Base-by-base conservation (phyloP, 2,797 vertebrate species). In the Miichthys miiuy region DNA sequence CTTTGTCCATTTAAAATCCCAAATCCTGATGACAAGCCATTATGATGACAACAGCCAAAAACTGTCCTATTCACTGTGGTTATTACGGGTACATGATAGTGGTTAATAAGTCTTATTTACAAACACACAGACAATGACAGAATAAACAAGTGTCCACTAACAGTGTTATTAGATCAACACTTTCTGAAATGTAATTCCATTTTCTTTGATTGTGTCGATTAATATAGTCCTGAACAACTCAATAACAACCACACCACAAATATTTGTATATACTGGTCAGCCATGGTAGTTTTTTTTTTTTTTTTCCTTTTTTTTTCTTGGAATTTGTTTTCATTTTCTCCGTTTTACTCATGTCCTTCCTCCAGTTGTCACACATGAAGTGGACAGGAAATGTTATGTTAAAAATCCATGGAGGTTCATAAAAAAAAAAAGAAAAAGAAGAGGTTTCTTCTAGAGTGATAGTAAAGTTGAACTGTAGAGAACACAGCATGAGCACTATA, bases 61-160 rank as follows among this genome's bases (percentile, higher is more conserved):
- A 94, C 94, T 94, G 96, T 96, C 95, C 94, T 94, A 96, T 93
- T 95, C 80, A 95, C 95, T 96, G 95, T 96, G 96, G 96, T 95
- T 90, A 83, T 96, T 97, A 96, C 97, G 96, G 95, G 94, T 97
- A 98, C 97, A 97, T 96, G 96, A 97, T 96, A 95, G 93, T 95
- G 95, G 95, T 98, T 97, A 99, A 96, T 97, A 96, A 95, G 93
- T 97, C 87, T 94, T 99, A 99, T 99, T 97, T 99, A 99, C 98
- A 99, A 95, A 96, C 97, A 97, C 96, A 96, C 94, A 96, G 97
- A 98, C 93, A 95, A 96, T 97, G 96, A 97, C 96, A 88, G 95
- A 97, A 96, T 97, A 97, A 96, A 96, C 96, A 96, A 97, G 96
- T 96, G 96, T 98, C 95, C 96, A 97, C 97, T 97, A 97, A 97